Percentiles rank a stretch among this genome's conserved stretches.
Conservation (phyloP, 2,888 invertebrate genomes). For the Cancer borealis region DNA sequence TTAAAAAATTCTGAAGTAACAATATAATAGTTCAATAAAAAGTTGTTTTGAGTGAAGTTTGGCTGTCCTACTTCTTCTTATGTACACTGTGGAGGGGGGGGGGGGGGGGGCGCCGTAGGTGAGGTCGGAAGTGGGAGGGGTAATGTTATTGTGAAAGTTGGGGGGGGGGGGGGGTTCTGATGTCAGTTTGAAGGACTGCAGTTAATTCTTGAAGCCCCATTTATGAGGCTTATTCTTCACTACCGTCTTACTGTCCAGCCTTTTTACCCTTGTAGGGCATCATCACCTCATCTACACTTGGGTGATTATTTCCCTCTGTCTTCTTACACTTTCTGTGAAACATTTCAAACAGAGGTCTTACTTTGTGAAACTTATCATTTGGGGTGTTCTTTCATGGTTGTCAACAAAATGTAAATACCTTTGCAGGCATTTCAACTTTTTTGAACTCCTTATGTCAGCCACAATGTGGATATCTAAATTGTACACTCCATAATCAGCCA, state of each 20-base stretch:
- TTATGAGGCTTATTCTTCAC: slow-evolving; percentile 36
- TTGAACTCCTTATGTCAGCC: slow-evolving; percentile 23
- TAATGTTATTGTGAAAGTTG: too few relatives aligned
- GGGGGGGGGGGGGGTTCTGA: too few relatives aligned
- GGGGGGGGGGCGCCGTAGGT: too few relatives aligned
- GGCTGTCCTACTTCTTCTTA: too few relatives aligned
- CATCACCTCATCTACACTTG: slow-evolving; percentile 48
- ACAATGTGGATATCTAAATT: background rate
- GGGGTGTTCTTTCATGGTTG: background rate
- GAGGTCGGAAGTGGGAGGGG: too few relatives aligned
- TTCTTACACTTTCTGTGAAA: slow-evolving; percentile 25
- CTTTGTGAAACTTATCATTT: slow-evolving; percentile 41
- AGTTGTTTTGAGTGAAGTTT: too few relatives aligned
- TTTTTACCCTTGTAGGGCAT: slow-evolving; percentile 11
- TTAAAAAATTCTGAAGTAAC: too few relatives aligned
- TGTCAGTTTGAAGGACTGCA: too few relatives aligned
- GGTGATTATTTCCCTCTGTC: slow-evolving; percentile 2
- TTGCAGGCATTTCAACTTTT: slow-evolving; percentile 25
- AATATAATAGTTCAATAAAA: too few relatives aligned
- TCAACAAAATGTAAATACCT: slow-evolving; percentile 29
- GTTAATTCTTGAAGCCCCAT: slow-evolving; percentile 9
- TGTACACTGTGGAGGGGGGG: too few relatives aligned
- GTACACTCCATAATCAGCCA: slow-evolving; percentile 44
- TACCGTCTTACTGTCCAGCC: too few relatives aligned
- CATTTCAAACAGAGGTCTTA: slow-evolving; percentile 50